Evolutionary conservation across 2,888 invertebrate genomes (phyloP), one percentile per base, ranked within the genome.

Genomic region (Pogonocherus hispidulus): DNA sequence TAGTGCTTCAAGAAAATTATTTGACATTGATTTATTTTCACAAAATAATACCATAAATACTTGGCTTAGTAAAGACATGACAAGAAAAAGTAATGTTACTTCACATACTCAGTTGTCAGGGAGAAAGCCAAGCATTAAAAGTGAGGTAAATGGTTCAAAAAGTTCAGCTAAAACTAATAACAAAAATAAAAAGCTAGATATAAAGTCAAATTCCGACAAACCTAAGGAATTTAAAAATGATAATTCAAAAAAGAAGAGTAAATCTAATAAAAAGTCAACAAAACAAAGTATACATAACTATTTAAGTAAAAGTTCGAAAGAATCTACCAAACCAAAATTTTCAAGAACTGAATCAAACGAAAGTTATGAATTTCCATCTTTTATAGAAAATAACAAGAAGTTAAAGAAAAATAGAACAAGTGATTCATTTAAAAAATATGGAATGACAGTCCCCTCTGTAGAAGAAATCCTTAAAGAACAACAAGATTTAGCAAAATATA

Each of bases 361-460:
- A 22, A 73, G 65, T 59, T 60, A 65, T 47, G 75, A 72, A 18
- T 56, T 75, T 52, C 75, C 75, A 18, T 67, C 59, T 11, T 75
- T 73, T 49, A 65, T 68, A 47, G 57, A 54, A 32, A 55, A 19
- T 18, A 64, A 44, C 14, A 64, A 65, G 41, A 44, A 64, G 18
- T 18, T 27, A 19, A 75, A 69, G 44, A 46, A 32, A 22, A 63
- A 51, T 6, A 67, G 63, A 27, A 59, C 63, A 54, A 70, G 72
- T 22, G 69, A 71, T 16, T 71, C 74, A 0, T 78, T 76, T 54
- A 71, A 77, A 57, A 77, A 71, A 55, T 79, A 80, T 71, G 79
- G 78, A 18, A 66, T 80, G 16, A 55, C 64, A 4, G 16, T 78
- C 32, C 80, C 80, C 0, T 71, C 78, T 37, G 65, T 67, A n/a